Base-by-base conservation (phyloP, 2,888 invertebrate species). In the Celastrina argiolus region DNA sequence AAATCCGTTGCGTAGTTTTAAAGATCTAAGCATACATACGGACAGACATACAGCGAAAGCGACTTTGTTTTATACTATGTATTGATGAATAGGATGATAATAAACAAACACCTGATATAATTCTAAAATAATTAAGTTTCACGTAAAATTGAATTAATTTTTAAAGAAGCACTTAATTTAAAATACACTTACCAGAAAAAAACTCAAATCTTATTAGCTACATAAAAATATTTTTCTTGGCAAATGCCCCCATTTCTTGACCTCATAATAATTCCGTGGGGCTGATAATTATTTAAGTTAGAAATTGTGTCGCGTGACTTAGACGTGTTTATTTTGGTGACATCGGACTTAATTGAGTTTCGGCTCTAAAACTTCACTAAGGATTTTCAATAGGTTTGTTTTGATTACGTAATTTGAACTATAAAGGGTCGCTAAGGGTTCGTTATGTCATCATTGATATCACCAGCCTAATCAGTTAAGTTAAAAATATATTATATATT, bases 271-370 rank as follows among this genome's bases (percentile, higher is more conserved):
- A 61, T 61, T 36, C 61, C 26, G 36, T 61, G 8, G 22, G 10
- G 36, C 7, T 61, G 61, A 61, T 64, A 64, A 51, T 64, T 36
- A 36, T 56, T 65, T 63, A 36, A 56, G 66, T 68, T 68, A 42
- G 51, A 64, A 69, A 67, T 63, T 56, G 59, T 63, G 68, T 72
- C 64, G 69, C 71, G 68, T 73, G 71, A 68, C 68, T 64, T 58
- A 45, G 28, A 68, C 58, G 63, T 70, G 71, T 72, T 72, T 72
- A 70, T 71, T 70, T 73, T 71, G 26, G 58, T 66, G 71, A 71
- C 69, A 70, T 73, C 67, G 66, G 68, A 70, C 67, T 71, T 71
- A 73, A 72, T 73, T 72, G 72, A 70, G 70, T 71, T 68, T 72
- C 72, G 68, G 70, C 69, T 51, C 67, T 67, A 67, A 68, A 73